Evolutionary conservation across 30 jellyfish, hydroid and myxozoan species (phyloP).

Genomic region (Pelagia noctiluca): DNA sequence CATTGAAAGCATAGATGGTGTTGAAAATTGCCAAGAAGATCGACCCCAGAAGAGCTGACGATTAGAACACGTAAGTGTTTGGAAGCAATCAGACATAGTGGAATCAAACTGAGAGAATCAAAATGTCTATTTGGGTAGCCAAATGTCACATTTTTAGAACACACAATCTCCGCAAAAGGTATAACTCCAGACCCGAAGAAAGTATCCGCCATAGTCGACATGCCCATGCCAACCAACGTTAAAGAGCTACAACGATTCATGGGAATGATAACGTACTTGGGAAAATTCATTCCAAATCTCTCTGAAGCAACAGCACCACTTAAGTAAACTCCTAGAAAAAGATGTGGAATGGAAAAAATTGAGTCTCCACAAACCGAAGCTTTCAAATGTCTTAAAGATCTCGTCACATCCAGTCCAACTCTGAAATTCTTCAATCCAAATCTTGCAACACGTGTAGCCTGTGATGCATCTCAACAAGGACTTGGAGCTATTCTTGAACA

Average conservation of each 20-base stretch:
- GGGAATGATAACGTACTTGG: constrained; percentile 69
- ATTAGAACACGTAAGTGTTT: constrained; percentile 8
- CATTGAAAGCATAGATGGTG: constrained; percentile 48
- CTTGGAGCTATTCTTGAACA: constrained; percentile 83
- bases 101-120: constrained; percentile 42
- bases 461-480: constrained; percentile 75
- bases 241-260: constrained; percentile 71
- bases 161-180: constrained; percentile 67
- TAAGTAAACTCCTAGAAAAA: constrained; percentile 62
- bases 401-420: constrained; percentile 56
- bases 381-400: constrained; percentile 38
- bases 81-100: constrained; percentile 24
- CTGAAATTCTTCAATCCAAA: constrained; percentile 60
- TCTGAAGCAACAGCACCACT: constrained; percentile 79
- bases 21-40: constrained; percentile 63
- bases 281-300: constrained; percentile 57
- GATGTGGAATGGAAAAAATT: constrained; percentile 15
- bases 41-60: constrained; percentile 29
- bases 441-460: constrained; percentile 54
- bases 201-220: constrained; percentile 61
- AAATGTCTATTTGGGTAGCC: constrained; percentile 56
- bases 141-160: constrained; percentile 67
- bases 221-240: constrained; percentile 70
- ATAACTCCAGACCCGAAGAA: constrained; percentile 65
- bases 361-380: constrained; percentile 60